Evolutionary conservation across 2,888 invertebrate genomes (phyloP).

Genomic region (Cosmia pyralina): DNA sequence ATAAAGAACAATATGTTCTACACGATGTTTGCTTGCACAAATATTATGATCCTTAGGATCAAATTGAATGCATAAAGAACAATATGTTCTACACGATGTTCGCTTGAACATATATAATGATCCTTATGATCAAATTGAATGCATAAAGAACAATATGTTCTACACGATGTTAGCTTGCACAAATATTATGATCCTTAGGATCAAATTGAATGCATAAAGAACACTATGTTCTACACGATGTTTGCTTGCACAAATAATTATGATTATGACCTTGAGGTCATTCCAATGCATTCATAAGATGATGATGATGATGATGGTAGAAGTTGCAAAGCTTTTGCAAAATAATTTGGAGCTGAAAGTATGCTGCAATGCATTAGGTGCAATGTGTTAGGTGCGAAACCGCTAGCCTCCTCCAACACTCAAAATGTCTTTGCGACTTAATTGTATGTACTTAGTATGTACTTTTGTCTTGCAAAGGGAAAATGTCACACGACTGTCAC

Average conservation of each 20-base stretch:
- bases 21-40: no score
- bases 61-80: no score
- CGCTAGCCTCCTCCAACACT: not conserved
- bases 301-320: no score
- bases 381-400: not conserved
- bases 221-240: not conserved
- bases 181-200: no score
- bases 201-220: no score
- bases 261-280: not conserved
- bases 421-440: not conserved
- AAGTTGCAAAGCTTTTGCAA: not conserved
- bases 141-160: no score
- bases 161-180: no score
- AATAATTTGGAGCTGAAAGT: not conserved
- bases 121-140: no score
- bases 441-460: not conserved
- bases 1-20: no score
- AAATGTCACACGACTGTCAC: constrained; percentile 18
- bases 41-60: no score
- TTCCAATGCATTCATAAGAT: not conserved
- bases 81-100: no score
- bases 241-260: not conserved
- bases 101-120: no score
- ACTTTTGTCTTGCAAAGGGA: constrained; percentile 2
- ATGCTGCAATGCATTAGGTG: not conserved